Base-by-base conservation (phyloP, 1,140 invertebrate genomes). In the Asbolus verrucosus region DNA sequence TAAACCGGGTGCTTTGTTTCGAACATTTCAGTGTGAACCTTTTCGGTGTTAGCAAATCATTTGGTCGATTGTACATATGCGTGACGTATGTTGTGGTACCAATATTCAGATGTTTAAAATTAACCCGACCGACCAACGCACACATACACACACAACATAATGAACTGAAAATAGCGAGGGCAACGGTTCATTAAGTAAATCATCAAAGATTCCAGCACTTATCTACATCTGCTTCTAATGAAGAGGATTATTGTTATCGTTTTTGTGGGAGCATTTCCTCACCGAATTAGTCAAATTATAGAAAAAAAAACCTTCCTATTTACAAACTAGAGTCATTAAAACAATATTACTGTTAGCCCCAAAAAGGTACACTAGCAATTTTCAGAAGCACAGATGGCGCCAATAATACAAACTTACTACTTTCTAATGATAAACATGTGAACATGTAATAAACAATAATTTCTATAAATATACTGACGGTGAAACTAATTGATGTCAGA, bases 111-210 rank as follows among this genome's bases (percentile, higher is more conserved):
- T 72, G 70, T 72, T 72, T 72, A 72, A 72, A 72, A 72, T 72
- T 72, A 72, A 71, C 46, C 62, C 62, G 31, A 36, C 31, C 43
- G 62, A 65, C 67, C 67, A 69, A 69, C 67, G 67, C 59, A 50
- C 67, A 38, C 27, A 36, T 31, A 36, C 30, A 24, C 27, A 36
- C 60, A 36, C 30, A 24, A 41, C 39, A 60, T 65, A 62, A 65
- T 65, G 38, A 70, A 70, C 71, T 73, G 67, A 73, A 73, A 73
- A 73, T 73, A 73, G 71, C 46, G 70, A 66, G 71, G 54, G 67
- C 71, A 70, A 73, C 68, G 71, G 67, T 66, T 73, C 71, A 73
- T 73, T 73, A 70, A 73, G 46, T 65, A 73, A 73, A 73, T 70
- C 63, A 46, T 73, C 65, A 67, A 59, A 9, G 61, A 63, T 63